A percentile compares a stretch with the other conserved stretches of the same genome.
Conservation (phyloP, 2,113 vertebrate genomes). For the Brachyistius frenatus region DNA sequence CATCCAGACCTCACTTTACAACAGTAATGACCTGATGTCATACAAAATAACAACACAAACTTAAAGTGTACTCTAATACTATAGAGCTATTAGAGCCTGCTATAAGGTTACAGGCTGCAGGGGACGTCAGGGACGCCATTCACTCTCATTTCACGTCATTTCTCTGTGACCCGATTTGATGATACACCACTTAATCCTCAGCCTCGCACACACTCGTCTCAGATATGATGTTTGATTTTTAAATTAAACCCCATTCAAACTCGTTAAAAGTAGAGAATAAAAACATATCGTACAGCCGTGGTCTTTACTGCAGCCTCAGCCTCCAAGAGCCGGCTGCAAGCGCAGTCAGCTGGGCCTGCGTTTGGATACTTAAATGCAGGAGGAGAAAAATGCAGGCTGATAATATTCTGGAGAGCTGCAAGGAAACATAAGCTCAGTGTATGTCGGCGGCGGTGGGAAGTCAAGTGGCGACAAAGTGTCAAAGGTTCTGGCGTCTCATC, state of each 20-base stretch:
- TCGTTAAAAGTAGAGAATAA: neutral
- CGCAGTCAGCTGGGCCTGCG: constrained; percentile 4
- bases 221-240: neutral
- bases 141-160: constrained; percentile 43
- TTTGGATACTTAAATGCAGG: neutral
- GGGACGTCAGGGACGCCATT: constrained; percentile 14
- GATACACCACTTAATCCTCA: constrained; percentile 49
- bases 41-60: neutral
- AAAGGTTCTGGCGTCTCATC: constrained; percentile 35
- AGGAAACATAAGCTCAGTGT: constrained; percentile 47
- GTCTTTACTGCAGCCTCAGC: too few species aligned
- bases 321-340: neutral
- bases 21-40: neutral
- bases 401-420: constrained; percentile 27
- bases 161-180: constrained; percentile 70
- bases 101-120: constrained; percentile 4
- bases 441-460: constrained; percentile 28
- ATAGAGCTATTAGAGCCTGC: neutral
- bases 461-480: constrained; percentile 55
- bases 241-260: neutral
- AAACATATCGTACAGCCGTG: too few species aligned
- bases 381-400: constrained; percentile 16
- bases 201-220: constrained; percentile 26
- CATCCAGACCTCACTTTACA: neutral
- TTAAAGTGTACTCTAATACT: neutral